Percentiles rank a stretch among this genome's conserved stretches.
These are phyloP conservation scores for Labrus mixtus DNA, from an alignment of 2,113 vertebrate genomes.

Conservation along the genomic window DNA sequence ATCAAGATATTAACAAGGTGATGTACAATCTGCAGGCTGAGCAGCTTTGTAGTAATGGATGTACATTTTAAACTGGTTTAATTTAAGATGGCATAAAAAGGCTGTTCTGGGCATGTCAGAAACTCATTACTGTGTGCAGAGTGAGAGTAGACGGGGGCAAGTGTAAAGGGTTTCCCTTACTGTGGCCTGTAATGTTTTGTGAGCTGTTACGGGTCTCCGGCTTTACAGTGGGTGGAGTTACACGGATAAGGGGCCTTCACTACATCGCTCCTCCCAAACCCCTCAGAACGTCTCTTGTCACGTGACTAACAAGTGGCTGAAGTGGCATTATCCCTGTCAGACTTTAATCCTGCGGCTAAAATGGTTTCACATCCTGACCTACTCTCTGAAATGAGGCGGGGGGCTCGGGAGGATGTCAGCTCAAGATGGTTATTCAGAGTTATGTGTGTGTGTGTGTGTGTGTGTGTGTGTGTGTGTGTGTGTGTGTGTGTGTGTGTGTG, in stretches of 20 bases:
- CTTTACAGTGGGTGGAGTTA: conserved; percentile 40
- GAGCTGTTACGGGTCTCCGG: neutral
- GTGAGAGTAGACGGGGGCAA: neutral
- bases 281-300: conserved; percentile 67
- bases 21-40: conserved; percentile 54
- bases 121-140: neutral
- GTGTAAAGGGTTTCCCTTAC: neutral
- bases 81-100: conserved; percentile 35
- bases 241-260: conserved; percentile 41
- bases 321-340: conserved; percentile 71
- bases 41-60: conserved; percentile 4
- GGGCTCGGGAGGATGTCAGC: conserved; percentile 32
- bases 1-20: conserved; percentile 50
- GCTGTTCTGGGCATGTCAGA: neutral
- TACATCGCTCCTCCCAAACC: conserved; percentile 67
- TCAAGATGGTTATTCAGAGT: conserved; percentile 1
- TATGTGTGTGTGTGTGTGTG: neutral
- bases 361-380: conserved; percentile 68
- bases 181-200: neutral
- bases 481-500: neutral
- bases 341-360: conserved; percentile 72
- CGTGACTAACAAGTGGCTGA: conserved; percentile 76
- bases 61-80: conserved; percentile 20
- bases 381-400: conserved; percentile 58
- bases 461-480: neutral